A percentile compares a stretch with the other conserved stretches of the same genome.
These are phyloP conservation scores for Coenobita brevimanus DNA, from an alignment of 1,140 invertebrate genomes.

Conservation along the genomic window DNA sequence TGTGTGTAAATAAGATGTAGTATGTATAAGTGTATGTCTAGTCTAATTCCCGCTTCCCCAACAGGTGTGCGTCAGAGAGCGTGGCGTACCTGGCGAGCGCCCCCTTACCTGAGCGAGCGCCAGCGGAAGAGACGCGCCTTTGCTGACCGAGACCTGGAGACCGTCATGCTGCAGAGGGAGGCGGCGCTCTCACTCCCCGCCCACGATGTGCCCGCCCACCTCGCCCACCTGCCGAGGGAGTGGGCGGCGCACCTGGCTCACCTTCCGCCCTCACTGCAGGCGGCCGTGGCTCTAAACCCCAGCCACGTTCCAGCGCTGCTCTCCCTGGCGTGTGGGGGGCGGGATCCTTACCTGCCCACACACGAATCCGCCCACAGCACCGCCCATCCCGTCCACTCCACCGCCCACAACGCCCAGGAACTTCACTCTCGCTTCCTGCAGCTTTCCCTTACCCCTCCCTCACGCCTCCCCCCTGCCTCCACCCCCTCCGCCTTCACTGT, in stretches of 20 bases:
- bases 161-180: constrained; percentile 73
- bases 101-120: constrained; percentile 73
- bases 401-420: background rate
- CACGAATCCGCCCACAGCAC: no score
- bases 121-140: constrained; percentile 75
- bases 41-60: no score
- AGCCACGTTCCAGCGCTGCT: constrained; percentile 39
- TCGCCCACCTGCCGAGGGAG: constrained; percentile 33
- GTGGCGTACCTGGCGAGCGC: constrained; percentile 46
- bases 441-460: background rate
- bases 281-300: constrained; percentile 34
- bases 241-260: constrained; percentile 39
- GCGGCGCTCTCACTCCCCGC: constrained; percentile 37
- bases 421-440: background rate
- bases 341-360: no score
- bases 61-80: constrained; percentile 62
- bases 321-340: constrained; percentile 49
- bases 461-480: background rate
- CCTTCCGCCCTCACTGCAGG: constrained; percentile 42
- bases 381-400: background rate
- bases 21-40: no score
- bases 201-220: constrained; percentile 13
- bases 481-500: background rate
- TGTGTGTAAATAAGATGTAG: no score
- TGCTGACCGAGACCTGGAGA: constrained; percentile 75